A percentile compares a stretch with the other conserved stretches of the same genome.
phyloP scores from a whole-genome alignment of 1,140 invertebrate species.

The Neocloeon triangulifer region DNA sequence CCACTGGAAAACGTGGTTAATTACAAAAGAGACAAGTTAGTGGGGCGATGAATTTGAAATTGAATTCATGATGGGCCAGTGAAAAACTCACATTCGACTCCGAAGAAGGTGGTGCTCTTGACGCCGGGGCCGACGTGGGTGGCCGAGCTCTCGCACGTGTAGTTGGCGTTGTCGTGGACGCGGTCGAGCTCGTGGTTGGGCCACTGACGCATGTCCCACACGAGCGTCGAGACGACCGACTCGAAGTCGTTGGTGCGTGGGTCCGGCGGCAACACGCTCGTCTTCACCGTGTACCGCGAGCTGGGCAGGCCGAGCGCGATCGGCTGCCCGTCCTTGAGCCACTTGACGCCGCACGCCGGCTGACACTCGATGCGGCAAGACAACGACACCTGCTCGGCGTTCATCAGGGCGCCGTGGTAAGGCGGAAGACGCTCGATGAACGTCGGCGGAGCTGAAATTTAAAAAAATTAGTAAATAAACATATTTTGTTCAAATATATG shows the following conservation, averaged over 20 bases:
- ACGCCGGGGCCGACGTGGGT: constrained; percentile 51
- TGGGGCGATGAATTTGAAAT: not conserved
- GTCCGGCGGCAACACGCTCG: constrained; percentile 37
- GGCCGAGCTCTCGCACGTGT: constrained; percentile 54
- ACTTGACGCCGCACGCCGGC: constrained; percentile 58
- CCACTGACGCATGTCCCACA: constrained; percentile 65
- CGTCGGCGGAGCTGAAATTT: constrained; percentile 47
- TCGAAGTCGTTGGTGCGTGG: constrained; percentile 60
- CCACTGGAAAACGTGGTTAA: too few species aligned
- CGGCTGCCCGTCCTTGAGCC: constrained; percentile 45
- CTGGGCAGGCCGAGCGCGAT: constrained; percentile 20
- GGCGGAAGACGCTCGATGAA: constrained; percentile 65
- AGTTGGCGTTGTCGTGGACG: constrained; percentile 51
- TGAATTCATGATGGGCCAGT: not conserved
- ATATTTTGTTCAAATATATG: constrained; percentile 6
- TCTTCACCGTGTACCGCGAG: constrained; percentile 39
- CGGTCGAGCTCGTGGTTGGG: constrained; percentile 50
- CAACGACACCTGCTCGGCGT: constrained; percentile 40
- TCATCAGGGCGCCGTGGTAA: constrained; percentile 54
- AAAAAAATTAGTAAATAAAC: constrained; percentile 12
- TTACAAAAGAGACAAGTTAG: too few species aligned
- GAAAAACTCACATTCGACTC: constrained; percentile 63
- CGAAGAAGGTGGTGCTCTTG: constrained; percentile 54
- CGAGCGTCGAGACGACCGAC: constrained; percentile 59
- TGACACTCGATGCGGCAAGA: constrained; percentile 75